These are phyloP conservation scores for Lophius piscatorius DNA, from an alignment of 2,113 vertebrate genomes.

Conservation along the genomic window DNA sequence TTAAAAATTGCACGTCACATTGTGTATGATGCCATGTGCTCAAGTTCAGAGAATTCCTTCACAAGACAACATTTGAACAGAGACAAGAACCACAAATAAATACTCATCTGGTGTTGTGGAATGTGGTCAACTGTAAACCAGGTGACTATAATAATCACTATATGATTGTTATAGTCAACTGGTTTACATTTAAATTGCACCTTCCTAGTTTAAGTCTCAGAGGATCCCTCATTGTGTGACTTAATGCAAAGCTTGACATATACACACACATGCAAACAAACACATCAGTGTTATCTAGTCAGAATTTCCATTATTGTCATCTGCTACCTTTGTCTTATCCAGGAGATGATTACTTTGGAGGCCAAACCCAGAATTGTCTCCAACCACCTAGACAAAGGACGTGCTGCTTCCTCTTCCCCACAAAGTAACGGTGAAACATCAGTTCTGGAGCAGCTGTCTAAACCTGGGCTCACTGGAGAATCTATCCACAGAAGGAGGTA, in stretches of 20 bases:
- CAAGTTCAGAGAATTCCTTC: no score
- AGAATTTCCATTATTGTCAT: neutral
- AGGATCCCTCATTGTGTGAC: neutral
- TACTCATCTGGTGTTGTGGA: neutral
- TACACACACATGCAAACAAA: no score
- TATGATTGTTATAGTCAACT: neutral
- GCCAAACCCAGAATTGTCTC: constrained; percentile 75
- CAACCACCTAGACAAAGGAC: constrained; percentile 73
- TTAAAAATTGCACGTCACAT: no score
- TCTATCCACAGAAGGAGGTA: constrained; percentile 78
- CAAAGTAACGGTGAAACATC: constrained; percentile 60
- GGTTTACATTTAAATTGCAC: neutral
- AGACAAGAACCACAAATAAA: no score
- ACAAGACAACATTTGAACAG: no score
- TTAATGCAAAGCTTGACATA: neutral
- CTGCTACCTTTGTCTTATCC: constrained; percentile 32
- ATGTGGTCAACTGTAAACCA: no score
- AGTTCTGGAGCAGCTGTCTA: constrained; percentile 37
- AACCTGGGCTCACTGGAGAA: constrained; percentile 74
- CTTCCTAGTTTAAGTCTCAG: neutral
- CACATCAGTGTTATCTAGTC: neutral
- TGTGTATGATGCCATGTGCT: no score
- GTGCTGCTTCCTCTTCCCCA: constrained; percentile 72
- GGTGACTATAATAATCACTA: neutral
- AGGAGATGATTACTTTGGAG: constrained; percentile 86